Base-by-base conservation (phyloP, 37 sponge, comb jelly and placozoan species). In the Ephydatia muelleri region DNA sequence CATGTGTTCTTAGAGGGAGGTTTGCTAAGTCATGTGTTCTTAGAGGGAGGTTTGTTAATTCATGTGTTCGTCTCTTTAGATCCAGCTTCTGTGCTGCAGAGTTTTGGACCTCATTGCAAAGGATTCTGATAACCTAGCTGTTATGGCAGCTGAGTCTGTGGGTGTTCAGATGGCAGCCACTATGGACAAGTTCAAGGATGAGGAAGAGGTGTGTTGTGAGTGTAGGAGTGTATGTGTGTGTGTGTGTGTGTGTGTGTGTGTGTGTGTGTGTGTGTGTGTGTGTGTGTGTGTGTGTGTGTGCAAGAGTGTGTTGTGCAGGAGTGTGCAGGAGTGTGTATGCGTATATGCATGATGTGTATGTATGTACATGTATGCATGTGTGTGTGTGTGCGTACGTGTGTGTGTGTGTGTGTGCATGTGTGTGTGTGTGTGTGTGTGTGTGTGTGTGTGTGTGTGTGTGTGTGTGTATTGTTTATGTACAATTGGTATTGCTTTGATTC, bases 101-200 rank as follows among this genome's bases (percentile, higher is more conserved):
- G 49, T 82, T n/a, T 36, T 82, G 72, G 14, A 68, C 30, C 14
- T 28, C 38, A 78, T 88, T 39, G 16, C 80, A 27, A 84, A 89
- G 75, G 76, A 84, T 65, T 39, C 80, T 16, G 89, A 89, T 23
- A 33, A 81, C 35, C 80, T 79, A 1, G 80, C 65, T 34, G 80
- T 89, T 75, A 89, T 83, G 84, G 70, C 66, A 27, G 74, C 73
- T 5, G 84, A 84, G 66, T 73, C 57, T 72, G 34, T 79, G 34
- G 29, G 49, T n/a, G 32, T 80, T n/a, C 67, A 70, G 8, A 47
- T 89, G n/a, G 49, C 19, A 0, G 4, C 47, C 19, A 33, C 49
- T 33, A 83, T 80, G 38, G 74, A 72, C 23, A 72, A 66, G 47
- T 79, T 65, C 72, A 11, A 31, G 34, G 67, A 33, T 30, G 82